Evolutionary conservation across 2,113 vertebrate genomes (phyloP), one percentile per base, ranked within the genome.

Genomic region (Chauna torquata): DNA sequence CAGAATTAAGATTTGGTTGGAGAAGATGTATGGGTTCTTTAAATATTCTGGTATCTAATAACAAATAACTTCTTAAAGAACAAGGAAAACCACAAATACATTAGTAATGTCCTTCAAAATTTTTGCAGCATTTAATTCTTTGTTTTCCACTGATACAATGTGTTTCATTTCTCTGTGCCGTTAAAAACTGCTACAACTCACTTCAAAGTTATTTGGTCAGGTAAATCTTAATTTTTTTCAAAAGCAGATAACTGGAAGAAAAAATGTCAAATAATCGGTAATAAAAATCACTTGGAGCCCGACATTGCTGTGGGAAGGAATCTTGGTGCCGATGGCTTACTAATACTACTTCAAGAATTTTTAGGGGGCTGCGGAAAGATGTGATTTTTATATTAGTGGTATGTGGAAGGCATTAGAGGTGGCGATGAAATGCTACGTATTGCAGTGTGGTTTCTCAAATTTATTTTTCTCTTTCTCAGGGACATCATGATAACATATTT

Each of bases 401-500:
- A 3, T 30, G 11, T 47, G 27, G 24, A 85, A 77, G 2, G 20
- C 9, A 4, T 50, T 50, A 44, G 24, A 92, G 36, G 15, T 64
- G 12, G 28, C 61, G 40, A 32, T 62, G 12, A 49, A 62, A 1
- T 77, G 52, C 42, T 84, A 3, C 4, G 0, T 84, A 32, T 47
- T 89, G 27, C 9, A 9, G 1, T 40, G 16, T 27, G 45, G 14
- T 68, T 82, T 70, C 78, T 96, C 54, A 82, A 34, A 75, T 82
- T 50, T 54, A 1, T 44, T 95, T 95, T 93, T 97, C 86, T 95
- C 52, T 98, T 77, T 72, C 55, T 71, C 97, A 99, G 99, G 96
- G 99, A 99, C 98, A 99, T 99, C 97, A 99, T 99, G 99, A 99
- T 99, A 96, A 99, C 99, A 6, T 99, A 99, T 96, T 99, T 99